Base-by-base conservation (phyloP, 2,888 invertebrate genomes). In the Drosophila emarginata region DNA sequence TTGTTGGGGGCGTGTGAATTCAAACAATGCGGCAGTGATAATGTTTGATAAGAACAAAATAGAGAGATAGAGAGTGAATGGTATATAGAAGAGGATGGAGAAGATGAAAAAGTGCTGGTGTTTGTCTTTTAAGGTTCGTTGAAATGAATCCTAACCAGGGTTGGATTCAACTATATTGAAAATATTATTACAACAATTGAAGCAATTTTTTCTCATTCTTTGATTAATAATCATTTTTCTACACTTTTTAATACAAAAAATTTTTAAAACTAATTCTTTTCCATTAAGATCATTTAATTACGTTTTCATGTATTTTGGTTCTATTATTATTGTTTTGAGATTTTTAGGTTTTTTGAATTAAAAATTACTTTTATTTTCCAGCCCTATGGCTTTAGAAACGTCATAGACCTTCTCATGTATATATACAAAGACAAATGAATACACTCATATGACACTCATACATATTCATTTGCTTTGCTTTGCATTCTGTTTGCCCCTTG, bases 1-100 rank as follows among this genome's bases (percentile, higher is more conserved):
- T 71, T 74, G 73, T 80, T 79, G 86, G 85, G 89, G 89, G 89
- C 89, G 89, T 89, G 89, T 85, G 87, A 89, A 87, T 80, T 75
- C 84, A 77, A 78, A 84, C 78, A 89, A 88, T 86, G 89, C 89
- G 84, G 84, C 88, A 86, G 73, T 78, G 72, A 71, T 88, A 87
- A 72, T 57, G 39, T 76, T 74, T 45, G 80, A 85, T 85, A 80
- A 79, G 73, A 52, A 21, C 45, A 18, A 45, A 21, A 5, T n/a
- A 50, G 15, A 26, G 21, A 52, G 39, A 32, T 12, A n/a, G 3
- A 21, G 57, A 57, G 66, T 36, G 18, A n/a, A 2, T 18, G 57
- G 50, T 66, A 45, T 36, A 50, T 14, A 12, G 21, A 12, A 12
- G 62, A 70, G 32, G 18, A 45, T 21, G 45, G 21, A 32, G 4